Evolutionary conservation across 2,113 vertebrate species (phyloP).

Genomic region (Ondatra zibethicus): DNA sequence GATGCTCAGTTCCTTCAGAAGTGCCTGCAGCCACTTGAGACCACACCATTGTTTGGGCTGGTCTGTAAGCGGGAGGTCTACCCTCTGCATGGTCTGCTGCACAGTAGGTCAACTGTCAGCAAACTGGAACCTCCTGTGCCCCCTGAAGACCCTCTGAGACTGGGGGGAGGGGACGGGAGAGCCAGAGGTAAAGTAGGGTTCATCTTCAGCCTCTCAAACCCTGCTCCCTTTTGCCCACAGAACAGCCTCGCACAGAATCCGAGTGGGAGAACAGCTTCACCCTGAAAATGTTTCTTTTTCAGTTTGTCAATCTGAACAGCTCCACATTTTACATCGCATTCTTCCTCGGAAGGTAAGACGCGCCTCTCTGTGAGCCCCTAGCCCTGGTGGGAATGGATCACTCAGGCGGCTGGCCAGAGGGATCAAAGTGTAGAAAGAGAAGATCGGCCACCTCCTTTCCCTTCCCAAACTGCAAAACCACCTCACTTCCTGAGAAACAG

Average conservation of each 20-base stretch:
- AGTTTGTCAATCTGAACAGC: constrained; percentile 99
- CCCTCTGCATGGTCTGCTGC: not conserved
- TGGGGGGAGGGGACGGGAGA: too few relatives aligned
- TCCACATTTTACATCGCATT: constrained; percentile 99
- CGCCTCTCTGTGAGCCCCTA: rapidly evolving
- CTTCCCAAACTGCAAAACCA: not conserved
- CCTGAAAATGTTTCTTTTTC: constrained; percentile 99
- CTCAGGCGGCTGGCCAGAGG: not conserved
- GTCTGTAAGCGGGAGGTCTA: not conserved
- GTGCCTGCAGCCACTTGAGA: not conserved
- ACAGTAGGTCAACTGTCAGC: rapidly evolving
- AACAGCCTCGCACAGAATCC: constrained; percentile 96
- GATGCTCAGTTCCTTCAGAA: too few relatives aligned
- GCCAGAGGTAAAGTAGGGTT: not conserved
- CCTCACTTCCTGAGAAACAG: not conserved
- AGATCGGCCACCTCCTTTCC: not conserved
- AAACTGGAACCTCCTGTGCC: not conserved
- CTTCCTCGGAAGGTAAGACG: constrained; percentile 95
- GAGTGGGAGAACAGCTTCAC: constrained; percentile 99
- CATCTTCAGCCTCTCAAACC: constrained; percentile 67
- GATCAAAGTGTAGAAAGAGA: not conserved
- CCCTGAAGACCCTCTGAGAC: not conserved
- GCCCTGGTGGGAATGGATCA: rapidly evolving
- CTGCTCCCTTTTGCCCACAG: constrained; percentile 87
- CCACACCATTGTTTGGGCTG: not conserved